Evolutionary conservation across 2,888 invertebrate genomes (phyloP).

Genomic region (Tuta absoluta): DNA sequence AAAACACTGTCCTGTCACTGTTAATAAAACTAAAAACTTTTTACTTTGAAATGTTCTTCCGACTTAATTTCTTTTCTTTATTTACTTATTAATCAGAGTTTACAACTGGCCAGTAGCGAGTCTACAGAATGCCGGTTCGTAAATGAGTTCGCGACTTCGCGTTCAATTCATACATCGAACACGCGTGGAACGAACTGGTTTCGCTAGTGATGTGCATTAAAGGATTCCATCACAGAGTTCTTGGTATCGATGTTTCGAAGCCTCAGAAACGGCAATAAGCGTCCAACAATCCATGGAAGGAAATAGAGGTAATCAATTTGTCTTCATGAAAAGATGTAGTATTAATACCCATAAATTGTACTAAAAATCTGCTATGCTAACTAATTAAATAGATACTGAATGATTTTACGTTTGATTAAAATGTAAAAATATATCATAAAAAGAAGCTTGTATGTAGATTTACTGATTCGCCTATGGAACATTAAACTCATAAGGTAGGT

Average conservation of each 20-base stretch:
- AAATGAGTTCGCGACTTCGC: constrained; percentile 61
- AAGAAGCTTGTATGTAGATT: too few species aligned
- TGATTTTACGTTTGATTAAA: too few species aligned
- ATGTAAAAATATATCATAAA: too few species aligned
- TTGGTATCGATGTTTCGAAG: neutral
- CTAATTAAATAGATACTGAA: too few species aligned
- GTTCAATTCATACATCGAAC: constrained; percentile 48
- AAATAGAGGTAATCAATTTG: too few species aligned
- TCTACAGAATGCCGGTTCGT: constrained; percentile 44
- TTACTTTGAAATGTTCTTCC: neutral
- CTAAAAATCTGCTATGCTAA: too few species aligned
- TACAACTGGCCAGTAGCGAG: constrained; percentile 38
- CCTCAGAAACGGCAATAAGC: too few species aligned
- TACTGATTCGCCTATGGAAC: too few species aligned
- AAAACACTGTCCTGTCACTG: neutral
- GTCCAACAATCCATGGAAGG: too few species aligned
- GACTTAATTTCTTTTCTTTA: neutral
- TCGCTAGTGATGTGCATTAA: constrained; percentile 46
- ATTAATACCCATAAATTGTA: too few species aligned
- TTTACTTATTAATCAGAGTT: constrained; percentile 23
- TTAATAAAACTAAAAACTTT: neutral
- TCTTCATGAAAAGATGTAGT: too few species aligned
- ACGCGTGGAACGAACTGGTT: constrained; percentile 43
- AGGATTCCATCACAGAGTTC: neutral
- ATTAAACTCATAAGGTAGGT: too few species aligned